Evolutionary conservation across 2,113 vertebrate species (phyloP), one percentile per base, ranked within the genome.

Genomic region (Sturnira hondurensis): DNA sequence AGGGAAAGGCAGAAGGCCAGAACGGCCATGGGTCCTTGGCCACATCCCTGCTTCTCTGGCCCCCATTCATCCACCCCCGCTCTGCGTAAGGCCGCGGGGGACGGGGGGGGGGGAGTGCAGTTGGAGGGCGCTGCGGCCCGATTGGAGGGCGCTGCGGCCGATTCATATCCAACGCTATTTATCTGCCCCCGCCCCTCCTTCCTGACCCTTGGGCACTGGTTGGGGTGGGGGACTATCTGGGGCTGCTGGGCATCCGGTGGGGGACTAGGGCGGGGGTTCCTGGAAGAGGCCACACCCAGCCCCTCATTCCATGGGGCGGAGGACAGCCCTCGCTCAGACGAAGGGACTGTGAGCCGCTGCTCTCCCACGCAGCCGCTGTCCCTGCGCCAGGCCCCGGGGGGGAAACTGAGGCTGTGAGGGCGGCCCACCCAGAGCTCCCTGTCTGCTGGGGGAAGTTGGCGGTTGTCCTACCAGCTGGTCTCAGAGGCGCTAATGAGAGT

Each of bases 401-500:
- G 95, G 97, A 97, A 98, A 97, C 97, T 98, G 96, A 97, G 97
- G 90, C 95, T 91, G 63, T 28, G 16, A 93, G 89, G 92, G 91
- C 19, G 89, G 95, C 94, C 96, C 97, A 98, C 96, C 93, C 95
- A 96, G 93, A 93, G 82, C 91, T 97, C 95, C 71, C 63, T 20
- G 94, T 84, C 68, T 91, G 89, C 82, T 96, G 54, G 77, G 88
- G 93, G 86, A 85, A 91, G 96, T 43, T 97, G 96, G 96, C 89
- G 5, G 93, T 82, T 95, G 96, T 97, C 92, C 63, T 97, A 85
- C 94, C 96, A 96, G 91, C 96, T 97, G 94, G 95, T 90, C 95
- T 97, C 73, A 76, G 88, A 97, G 86, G 96, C 85, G 47, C 82
- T 97, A 97, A 97, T 97, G 96, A 97, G 87, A 97, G 92, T 97